phyloP scores from a whole-genome alignment of 2,888 invertebrate genomes.

The Dichetophora obliterata region DNA sequence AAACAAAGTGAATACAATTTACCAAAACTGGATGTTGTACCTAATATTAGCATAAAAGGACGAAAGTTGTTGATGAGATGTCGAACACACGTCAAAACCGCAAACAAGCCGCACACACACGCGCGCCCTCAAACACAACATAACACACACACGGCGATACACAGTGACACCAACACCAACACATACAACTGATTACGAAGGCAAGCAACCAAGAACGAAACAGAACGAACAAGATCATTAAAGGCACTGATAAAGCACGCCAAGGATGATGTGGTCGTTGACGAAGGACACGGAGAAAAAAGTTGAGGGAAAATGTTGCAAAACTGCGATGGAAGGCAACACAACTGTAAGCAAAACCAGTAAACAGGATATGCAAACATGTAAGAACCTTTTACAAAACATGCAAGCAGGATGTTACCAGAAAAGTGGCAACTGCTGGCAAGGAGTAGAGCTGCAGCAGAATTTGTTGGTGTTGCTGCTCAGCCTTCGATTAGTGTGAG shows the following conservation, averaged over 20 bases:
- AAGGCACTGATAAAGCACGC: not conserved
- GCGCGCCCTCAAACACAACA: constrained; percentile 30
- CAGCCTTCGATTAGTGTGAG: too few relatives aligned
- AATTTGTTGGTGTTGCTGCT: too few relatives aligned
- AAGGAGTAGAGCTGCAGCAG: too few relatives aligned
- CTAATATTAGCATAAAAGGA: constrained; percentile 23
- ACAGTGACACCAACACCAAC: constrained; percentile 28
- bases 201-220: constrained; percentile 43
- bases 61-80: constrained; percentile 21
- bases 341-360: constrained; percentile 8
- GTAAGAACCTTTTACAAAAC: too few relatives aligned
- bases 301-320: not conserved
- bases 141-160: too few relatives aligned
- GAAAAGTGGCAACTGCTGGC: too few relatives aligned
- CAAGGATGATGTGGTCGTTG: not conserved
- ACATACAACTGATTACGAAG: not conserved
- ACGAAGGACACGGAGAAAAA: not conserved
- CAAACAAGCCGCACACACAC: constrained; percentile 38
- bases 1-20: too few relatives aligned
- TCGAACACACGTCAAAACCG: constrained; percentile 31
- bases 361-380: constrained; percentile 15
- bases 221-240: constrained; percentile 16
- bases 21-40: constrained; percentile 10
- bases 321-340: not conserved
- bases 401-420: too few relatives aligned